Conservation (phyloP, 2,888 invertebrate species). For the Callyntrura sp. region DNA sequence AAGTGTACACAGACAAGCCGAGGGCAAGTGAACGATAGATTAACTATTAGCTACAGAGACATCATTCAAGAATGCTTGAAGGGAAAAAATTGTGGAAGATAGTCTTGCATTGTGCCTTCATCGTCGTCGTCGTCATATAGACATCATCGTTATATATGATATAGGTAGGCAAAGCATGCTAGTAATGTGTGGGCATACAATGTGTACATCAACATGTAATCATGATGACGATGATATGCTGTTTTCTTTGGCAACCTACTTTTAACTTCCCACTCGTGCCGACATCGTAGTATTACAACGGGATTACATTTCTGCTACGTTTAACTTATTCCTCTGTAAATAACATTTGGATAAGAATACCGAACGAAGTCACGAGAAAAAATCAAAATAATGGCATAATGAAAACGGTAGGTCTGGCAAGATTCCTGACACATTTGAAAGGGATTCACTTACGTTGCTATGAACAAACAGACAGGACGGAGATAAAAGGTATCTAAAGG, state of each 20-base stretch:
- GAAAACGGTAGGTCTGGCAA: constrained; percentile 42
- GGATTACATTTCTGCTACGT: constrained; percentile 32
- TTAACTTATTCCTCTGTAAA: not conserved
- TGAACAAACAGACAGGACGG: not conserved
- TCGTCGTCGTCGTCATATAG: constrained; percentile 15
- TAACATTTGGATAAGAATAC: not conserved
- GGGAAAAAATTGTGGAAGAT: not conserved
- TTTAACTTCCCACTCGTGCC: constrained; percentile 37
- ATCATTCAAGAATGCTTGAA: constrained; percentile 35
- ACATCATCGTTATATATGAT: not conserved
- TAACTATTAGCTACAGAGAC: constrained; percentile 33
- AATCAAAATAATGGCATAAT: constrained; percentile 42
- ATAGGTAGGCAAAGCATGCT: not conserved
- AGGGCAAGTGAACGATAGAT: not conserved
- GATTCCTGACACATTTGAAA: constrained; percentile 39
- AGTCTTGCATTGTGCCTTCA: not conserved
- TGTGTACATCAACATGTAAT: not conserved
- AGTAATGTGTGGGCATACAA: not conserved
- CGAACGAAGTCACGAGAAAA: not conserved
- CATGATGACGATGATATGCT: constrained; percentile 2
- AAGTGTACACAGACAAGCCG: constrained; percentile 30
- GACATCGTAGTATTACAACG: not conserved
- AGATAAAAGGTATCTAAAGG: too few species aligned
- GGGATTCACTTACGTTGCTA: not conserved
- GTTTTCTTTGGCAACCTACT: constrained; percentile 72